A percentile compares a stretch with the other conserved stretches of the same genome.
Evolutionary conservation across 2,797 vertebrate genomes (phyloP).

Genomic region (Poeciliopsis paucimaculata): DNA sequence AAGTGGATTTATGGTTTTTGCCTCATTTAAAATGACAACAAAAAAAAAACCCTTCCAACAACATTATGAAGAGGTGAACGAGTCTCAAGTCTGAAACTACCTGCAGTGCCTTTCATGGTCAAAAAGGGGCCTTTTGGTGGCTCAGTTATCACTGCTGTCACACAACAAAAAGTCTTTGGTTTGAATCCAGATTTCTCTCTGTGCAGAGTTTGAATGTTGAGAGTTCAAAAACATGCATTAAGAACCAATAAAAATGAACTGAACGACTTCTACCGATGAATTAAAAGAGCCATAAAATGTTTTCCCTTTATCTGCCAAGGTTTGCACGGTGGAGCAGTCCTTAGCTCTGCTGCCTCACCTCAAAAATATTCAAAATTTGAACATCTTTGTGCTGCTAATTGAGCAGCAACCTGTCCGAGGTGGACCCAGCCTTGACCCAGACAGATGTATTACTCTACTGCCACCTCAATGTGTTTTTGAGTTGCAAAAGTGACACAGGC

Average conservation of each 20-base stretch:
- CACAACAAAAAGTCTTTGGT: neutral
- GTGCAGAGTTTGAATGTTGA: neutral
- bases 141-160: neutral
- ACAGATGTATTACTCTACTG: neutral
- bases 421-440: neutral
- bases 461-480: neutral
- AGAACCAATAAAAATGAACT: neutral
- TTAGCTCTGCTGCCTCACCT: neutral
- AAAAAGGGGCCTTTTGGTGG: neutral
- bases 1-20: neutral
- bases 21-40: neutral
- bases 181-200: neutral
- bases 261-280: neutral
- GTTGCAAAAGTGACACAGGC: neutral
- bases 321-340: neutral
- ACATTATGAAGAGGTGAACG: neutral
- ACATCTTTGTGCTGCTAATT: neutral
- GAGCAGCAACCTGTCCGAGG: neutral
- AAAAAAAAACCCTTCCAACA: neutral
- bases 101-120: neutral
- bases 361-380: neutral
- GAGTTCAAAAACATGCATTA: neutral
- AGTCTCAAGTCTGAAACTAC: neutral
- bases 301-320: neutral
- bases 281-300: neutral